Conservation (phyloP, 1,140 invertebrate species). For the Armadillidium nasatum region DNA sequence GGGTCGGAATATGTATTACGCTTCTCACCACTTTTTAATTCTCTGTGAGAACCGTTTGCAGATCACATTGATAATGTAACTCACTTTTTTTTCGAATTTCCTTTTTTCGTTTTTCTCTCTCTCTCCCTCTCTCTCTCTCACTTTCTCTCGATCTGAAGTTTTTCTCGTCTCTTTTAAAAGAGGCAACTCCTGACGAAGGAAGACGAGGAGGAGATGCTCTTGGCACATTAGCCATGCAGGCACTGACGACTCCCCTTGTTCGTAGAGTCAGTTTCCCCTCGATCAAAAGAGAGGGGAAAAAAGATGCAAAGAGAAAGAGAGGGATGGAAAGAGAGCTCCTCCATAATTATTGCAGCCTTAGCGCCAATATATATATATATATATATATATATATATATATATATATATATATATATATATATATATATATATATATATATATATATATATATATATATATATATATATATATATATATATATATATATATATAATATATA, state of each 20-base stretch:
- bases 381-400: slow-evolving; percentile 1
- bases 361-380: background rate
- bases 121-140: background rate
- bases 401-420: background rate
- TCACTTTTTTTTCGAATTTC: background rate
- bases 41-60: background rate
- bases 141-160: background rate
- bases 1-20: too few relatives aligned
- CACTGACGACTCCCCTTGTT: background rate
- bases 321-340: background rate
- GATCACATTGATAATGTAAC: background rate
- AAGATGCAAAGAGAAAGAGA: background rate
- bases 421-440: background rate
- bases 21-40: background rate
- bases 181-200: background rate
- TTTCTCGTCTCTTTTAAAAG: background rate
- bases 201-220: background rate
- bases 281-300: background rate
- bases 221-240: background rate
- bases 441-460: background rate
- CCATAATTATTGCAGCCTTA: background rate
- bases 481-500: background rate
- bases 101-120: background rate
- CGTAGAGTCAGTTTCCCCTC: slow-evolving; percentile 8
- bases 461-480: slow-evolving; percentile 1